phyloP scores from a whole-genome alignment of 1,140 invertebrate genomes.

The Conopomorpha cramerella region DNA sequence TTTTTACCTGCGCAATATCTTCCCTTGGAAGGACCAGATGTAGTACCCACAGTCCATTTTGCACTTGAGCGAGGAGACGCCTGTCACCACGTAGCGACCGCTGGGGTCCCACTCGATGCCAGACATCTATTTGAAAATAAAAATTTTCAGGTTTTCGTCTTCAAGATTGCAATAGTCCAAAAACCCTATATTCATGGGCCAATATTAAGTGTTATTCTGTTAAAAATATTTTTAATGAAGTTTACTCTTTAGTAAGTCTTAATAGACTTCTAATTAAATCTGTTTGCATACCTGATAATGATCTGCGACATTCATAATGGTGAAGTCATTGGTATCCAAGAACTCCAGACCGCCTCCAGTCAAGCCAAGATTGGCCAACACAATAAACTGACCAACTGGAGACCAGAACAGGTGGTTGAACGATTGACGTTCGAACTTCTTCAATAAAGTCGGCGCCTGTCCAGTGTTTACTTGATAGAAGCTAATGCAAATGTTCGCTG shows the following conservation, averaged over 20 bases:
- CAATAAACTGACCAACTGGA: slow-evolving; percentile 93
- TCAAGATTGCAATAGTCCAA: too few species aligned
- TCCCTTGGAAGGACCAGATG: slow-evolving; percentile 97
- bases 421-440: slow-evolving; percentile 88
- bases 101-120: slow-evolving; percentile 99
- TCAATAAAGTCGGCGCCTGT: slow-evolving; percentile 84
- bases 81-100: slow-evolving; percentile 94
- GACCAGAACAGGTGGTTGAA: slow-evolving; percentile 98
- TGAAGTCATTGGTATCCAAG: slow-evolving; percentile 93
- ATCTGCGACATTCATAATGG: slow-evolving; percentile 90
- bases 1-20: slow-evolving; percentile 62
- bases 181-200: too few species aligned
- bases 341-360: slow-evolving; percentile 93
- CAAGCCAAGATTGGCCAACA: slow-evolving; percentile 81
- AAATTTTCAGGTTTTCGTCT: too few species aligned
- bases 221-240: too few species aligned
- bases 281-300: slow-evolving; percentile 73
- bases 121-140: slow-evolving; percentile 72
- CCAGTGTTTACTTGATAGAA: slow-evolving; percentile 93
- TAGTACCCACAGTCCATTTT: slow-evolving; percentile 97
- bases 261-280: slow-evolving; percentile 2
- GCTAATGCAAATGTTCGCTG: slow-evolving; percentile 85
- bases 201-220: too few species aligned
- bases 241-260: too few species aligned
- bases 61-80: slow-evolving; percentile 93